These are phyloP conservation scores for Meteorus sp. DNA, from an alignment of 1,140 invertebrate genomes.

Conservation along the genomic window DNA sequence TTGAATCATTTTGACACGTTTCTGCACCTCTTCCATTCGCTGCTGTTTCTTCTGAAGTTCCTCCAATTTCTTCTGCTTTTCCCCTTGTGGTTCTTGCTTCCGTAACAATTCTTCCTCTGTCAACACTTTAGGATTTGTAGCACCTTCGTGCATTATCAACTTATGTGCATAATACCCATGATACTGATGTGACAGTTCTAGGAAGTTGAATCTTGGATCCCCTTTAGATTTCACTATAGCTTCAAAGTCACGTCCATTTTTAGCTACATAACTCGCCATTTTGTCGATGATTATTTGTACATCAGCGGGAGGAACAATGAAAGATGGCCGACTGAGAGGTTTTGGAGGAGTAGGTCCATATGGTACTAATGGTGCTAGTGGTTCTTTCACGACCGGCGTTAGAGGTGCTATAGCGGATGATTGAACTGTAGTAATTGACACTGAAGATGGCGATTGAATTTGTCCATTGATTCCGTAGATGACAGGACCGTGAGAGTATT, in stretches of 20 bases:
- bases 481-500: slow-evolving; percentile 55
- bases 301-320: slow-evolving; percentile 74
- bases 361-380: slow-evolving; percentile 44
- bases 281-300: slow-evolving; percentile 89
- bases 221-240: slow-evolving; percentile 83
- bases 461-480: slow-evolving; percentile 52
- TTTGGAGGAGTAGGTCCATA: slow-evolving; percentile 53
- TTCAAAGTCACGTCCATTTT: slow-evolving; percentile 93
- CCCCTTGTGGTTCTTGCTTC: slow-evolving; percentile 54
- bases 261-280: slow-evolving; percentile 92
- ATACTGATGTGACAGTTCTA: slow-evolving; percentile 72
- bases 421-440: slow-evolving; percentile 8
- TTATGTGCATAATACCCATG: slow-evolving; percentile 77
- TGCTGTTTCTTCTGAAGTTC: slow-evolving; percentile 56
- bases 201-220: slow-evolving; percentile 82
- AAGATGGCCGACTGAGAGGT: slow-evolving; percentile 53
- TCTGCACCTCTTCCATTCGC: slow-evolving; percentile 58
- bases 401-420: slow-evolving; percentile 8
- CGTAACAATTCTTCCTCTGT: slow-evolving; percentile 54
- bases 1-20: slow-evolving; percentile 57
- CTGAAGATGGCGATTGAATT: slow-evolving; percentile 34
- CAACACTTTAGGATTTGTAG: slow-evolving; percentile 48
- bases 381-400: slow-evolving; percentile 36
- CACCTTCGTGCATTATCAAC: slow-evolving; percentile 56
- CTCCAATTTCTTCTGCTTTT: slow-evolving; percentile 54